phyloP scores from a whole-genome alignment of 2,113 vertebrate species.

The Cryptomyrus ogoouensis region DNA sequence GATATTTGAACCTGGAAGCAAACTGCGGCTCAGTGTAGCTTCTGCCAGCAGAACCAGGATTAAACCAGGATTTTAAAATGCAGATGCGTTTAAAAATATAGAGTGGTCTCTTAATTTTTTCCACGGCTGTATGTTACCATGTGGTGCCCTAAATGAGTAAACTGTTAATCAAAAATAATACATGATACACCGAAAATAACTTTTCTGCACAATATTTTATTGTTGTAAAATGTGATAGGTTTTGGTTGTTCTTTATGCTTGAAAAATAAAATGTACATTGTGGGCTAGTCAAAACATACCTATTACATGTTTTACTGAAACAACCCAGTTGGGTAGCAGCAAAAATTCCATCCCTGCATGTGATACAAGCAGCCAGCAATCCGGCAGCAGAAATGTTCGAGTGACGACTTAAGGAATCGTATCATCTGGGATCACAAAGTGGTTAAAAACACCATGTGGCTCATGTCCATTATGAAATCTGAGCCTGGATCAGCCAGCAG shows the following conservation, averaged over 20 bases:
- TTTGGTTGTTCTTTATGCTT: not conserved
- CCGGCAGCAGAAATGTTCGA: conserved; percentile 42
- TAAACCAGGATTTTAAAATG: too few species aligned
- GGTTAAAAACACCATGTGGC: conserved; percentile 37
- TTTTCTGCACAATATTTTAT: not conserved
- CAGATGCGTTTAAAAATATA: too few species aligned
- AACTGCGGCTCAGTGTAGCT: too few species aligned
- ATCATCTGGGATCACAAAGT: conserved; percentile 49
- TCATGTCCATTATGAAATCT: conserved; percentile 50
- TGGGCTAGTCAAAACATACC: not conserved
- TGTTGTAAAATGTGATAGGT: not conserved
- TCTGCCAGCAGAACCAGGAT: too few species aligned
- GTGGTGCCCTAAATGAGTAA: not conserved
- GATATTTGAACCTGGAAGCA: too few species aligned
- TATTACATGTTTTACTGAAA: not conserved
- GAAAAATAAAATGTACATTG: not conserved
- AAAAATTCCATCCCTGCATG: not conserved
- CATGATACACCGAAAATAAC: too few species aligned
- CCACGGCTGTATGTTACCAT: not conserved
- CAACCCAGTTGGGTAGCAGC: not conserved
- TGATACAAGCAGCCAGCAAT: conserved; percentile 45
- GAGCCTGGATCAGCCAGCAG: conserved; percentile 49
- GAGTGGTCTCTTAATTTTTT: too few species aligned
- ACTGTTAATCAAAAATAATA: not conserved
- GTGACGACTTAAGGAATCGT: conserved; percentile 55